Percentiles rank a stretch among this genome's conserved stretches.
Evolutionary conservation across 2,113 vertebrate genomes (phyloP).

Genomic region (Microcebus griseorufus): DNA sequence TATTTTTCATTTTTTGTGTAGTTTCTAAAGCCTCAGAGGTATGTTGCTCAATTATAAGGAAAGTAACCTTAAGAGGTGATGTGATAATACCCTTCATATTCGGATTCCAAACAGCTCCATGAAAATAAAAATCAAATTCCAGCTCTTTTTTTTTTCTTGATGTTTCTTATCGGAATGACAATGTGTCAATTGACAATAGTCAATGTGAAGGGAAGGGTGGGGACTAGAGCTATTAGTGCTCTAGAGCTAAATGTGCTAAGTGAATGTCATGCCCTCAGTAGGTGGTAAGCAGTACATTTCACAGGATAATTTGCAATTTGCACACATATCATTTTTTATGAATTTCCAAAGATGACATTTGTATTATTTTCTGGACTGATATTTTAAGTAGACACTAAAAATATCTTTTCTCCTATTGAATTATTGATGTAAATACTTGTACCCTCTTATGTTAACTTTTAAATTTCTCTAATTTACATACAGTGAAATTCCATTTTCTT

Average conservation of each 20-base stretch:
- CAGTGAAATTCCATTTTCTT: neutral
- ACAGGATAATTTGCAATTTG: neutral
- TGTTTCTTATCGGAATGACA: neutral
- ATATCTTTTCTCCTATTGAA: slow-evolving; percentile 23
- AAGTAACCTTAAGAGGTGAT: neutral
- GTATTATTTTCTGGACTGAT: neutral
- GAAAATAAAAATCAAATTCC: neutral
- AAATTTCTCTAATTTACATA: neutral
- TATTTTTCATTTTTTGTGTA: neutral
- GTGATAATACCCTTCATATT: neutral
- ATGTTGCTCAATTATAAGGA: neutral
- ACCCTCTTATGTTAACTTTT: neutral
- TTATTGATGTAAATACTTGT: neutral
- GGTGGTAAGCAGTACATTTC: neutral
- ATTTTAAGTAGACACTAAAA: neutral
- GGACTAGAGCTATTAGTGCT: neutral
- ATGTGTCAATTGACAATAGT: neutral
- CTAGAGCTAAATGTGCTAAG: neutral
- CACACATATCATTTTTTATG: neutral
- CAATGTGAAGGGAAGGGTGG: neutral
- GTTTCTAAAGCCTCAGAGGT: neutral
- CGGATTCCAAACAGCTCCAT: neutral
- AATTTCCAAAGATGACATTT: neutral
- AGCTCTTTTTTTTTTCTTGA: neutral
- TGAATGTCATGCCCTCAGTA: neutral